Evolutionary conservation across 2,888 invertebrate genomes (phyloP).

Genomic region (Gisinianus flammeolus): DNA sequence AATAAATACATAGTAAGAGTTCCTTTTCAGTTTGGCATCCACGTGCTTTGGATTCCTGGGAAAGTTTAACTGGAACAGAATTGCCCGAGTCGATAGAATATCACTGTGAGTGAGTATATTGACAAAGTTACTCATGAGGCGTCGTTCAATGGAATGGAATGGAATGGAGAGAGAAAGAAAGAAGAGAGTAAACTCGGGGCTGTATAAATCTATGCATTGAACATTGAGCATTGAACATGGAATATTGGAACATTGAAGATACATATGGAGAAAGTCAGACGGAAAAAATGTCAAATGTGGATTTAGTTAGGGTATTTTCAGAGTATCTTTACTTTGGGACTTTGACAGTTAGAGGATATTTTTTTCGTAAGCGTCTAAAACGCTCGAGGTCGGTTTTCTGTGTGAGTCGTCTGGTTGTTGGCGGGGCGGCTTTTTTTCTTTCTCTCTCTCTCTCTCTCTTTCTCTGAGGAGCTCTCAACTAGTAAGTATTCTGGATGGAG

Average conservation of each 20-base stretch:
- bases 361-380: neutral
- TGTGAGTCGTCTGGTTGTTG: neutral
- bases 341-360: slow-evolving; percentile 10
- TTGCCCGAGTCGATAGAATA: neutral
- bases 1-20: no score
- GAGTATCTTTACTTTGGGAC: slow-evolving; percentile 12
- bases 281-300: slow-evolving; percentile 10
- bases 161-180: neutral
- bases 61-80: neutral
- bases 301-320: slow-evolving; percentile 3
- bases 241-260: neutral
- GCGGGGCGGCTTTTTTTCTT: neutral
- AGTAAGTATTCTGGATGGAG: slow-evolving; percentile 13
- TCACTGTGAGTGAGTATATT: neutral
- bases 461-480: slow-evolving; percentile 8
- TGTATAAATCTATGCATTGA: neutral
- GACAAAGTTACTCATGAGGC: neutral
- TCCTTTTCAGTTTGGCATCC: no score
- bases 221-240: no score
- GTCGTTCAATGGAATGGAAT: neutral
- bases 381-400: neutral
- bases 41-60: neutral
- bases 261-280: neutral
- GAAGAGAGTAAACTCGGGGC: neutral
- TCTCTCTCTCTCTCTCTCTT: neutral